Percentiles rank a stretch among this genome's conserved stretches.
These are phyloP conservation scores for Nothobranchius kuhntae DNA, from an alignment of 2,113 vertebrate genomes.

Conservation along the genomic window DNA sequence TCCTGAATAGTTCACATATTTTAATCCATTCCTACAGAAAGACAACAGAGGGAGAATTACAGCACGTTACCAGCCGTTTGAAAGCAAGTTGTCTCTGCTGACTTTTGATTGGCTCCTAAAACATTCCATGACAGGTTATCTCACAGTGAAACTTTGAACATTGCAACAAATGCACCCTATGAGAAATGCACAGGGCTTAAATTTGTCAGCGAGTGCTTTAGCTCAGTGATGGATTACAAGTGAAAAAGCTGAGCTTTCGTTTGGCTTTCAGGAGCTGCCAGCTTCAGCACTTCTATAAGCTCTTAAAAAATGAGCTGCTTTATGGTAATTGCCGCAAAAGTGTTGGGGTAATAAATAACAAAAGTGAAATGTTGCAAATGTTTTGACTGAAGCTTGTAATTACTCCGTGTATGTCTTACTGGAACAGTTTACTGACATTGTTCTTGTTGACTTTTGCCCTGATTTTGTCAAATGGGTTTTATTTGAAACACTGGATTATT, in stretches of 20 bases:
- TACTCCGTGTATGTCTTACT: not conserved
- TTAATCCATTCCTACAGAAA: not conserved
- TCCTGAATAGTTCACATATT: not conserved
- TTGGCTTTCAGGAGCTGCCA: constrained; percentile 48
- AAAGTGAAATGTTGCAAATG: constrained; percentile 14
- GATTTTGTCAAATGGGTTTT: not conserved
- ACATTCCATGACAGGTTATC: constrained; percentile 16
- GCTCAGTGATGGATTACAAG: constrained; percentile 53
- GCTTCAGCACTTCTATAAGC: constrained; percentile 59
- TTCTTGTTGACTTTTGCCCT: not conserved
- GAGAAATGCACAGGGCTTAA: constrained; percentile 42
- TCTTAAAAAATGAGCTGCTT: constrained; percentile 48
- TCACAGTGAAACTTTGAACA: constrained; percentile 13
- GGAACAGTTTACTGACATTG: constrained; percentile 2
- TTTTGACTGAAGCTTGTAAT: constrained; percentile 21
- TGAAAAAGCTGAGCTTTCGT: constrained; percentile 62
- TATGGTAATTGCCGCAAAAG: constrained; percentile 38
- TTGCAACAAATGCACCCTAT: constrained; percentile 19
- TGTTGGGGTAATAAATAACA: constrained; percentile 33
- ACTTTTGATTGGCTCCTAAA: constrained; percentile 17
- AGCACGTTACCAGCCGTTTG: not conserved
- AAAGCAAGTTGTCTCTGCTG: constrained; percentile 4
- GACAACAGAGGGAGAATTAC: not conserved
- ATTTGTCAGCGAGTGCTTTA: constrained; percentile 48
- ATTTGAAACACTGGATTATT: too few relatives aligned